Conservation (phyloP, 2,797 vertebrate genomes). For the Masticophis lateralis region DNA sequence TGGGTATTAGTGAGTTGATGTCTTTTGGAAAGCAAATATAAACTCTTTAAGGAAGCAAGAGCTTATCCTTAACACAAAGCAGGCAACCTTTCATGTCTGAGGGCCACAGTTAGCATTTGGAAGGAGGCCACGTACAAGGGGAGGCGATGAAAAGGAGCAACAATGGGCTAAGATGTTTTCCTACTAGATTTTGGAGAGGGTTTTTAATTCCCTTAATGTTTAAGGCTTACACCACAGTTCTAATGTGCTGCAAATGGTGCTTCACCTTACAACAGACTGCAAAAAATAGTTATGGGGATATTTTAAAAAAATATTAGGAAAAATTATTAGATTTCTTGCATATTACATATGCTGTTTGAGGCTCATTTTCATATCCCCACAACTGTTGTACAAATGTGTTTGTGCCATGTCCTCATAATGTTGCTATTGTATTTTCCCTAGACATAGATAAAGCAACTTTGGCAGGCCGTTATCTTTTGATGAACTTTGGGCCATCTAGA, state of each 20-base stretch:
- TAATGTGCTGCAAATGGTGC: not conserved
- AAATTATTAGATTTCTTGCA: not conserved
- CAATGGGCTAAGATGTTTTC: not conserved
- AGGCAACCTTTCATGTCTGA: conserved; percentile 16
- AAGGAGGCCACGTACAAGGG: not conserved
- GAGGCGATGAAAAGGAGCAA: not conserved
- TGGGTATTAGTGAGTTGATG: not conserved
- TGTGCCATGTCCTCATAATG: not conserved
- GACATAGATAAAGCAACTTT: not conserved
- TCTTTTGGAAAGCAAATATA: not conserved
- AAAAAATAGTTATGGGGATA: not conserved
- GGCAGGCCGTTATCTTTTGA: not conserved
- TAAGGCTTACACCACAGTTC: not conserved
- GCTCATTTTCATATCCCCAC: not conserved
- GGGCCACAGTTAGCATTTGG: conserved; percentile 27
- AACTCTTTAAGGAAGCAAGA: not conserved
- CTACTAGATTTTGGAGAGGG: not conserved
- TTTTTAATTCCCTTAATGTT: not conserved
- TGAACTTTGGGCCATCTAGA: too few species aligned
- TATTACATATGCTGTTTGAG: not conserved
- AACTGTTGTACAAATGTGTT: not conserved
- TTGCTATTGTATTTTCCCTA: not conserved
- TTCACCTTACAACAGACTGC: not conserved
- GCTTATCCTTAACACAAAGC: not conserved
- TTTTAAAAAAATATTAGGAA: not conserved